Evolutionary conservation across 2,113 vertebrate genomes (phyloP).

Genomic region (Trematocara zebra): DNA sequence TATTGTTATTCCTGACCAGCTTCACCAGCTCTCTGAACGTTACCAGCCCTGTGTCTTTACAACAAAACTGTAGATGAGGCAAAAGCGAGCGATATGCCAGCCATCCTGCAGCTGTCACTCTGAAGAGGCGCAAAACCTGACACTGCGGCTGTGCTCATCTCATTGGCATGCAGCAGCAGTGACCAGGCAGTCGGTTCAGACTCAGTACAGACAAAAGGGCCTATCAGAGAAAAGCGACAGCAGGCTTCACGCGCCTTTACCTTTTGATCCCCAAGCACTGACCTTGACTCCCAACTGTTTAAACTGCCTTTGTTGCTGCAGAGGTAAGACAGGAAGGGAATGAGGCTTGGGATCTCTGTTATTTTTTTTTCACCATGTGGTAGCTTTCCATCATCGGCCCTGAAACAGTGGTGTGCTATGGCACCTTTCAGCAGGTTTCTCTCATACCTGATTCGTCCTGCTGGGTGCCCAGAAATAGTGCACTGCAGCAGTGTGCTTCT

Average conservation of each 20-base stretch:
- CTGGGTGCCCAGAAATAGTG: slow-evolving; percentile 57
- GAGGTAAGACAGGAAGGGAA: not conserved
- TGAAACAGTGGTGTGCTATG: not conserved
- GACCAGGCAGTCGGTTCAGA: slow-evolving; percentile 3
- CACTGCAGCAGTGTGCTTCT: slow-evolving; percentile 37
- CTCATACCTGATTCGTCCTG: slow-evolving; percentile 61
- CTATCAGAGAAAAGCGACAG: slow-evolving; percentile 25
- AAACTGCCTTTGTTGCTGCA: not conserved
- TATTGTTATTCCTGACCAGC: not conserved
- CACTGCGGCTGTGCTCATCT: slow-evolving; percentile 41
- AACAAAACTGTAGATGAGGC: not conserved
- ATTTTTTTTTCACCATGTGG: slow-evolving; percentile 7
- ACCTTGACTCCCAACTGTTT: slow-evolving; percentile 42
- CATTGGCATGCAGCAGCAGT: slow-evolving; percentile 49
- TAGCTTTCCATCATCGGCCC: slow-evolving; percentile 6
- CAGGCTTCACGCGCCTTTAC: not conserved
- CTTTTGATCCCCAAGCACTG: slow-evolving; percentile 12
- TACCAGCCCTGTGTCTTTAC: not conserved
- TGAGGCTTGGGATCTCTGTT: not conserved
- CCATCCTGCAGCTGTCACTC: slow-evolving; percentile 41
- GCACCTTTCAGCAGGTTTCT: slow-evolving; percentile 46
- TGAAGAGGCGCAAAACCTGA: slow-evolving; percentile 16
- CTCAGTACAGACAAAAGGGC: slow-evolving; percentile 8
- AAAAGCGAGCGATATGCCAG: not conserved
- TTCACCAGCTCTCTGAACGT: not conserved